Conservation (phyloP, 2,113 vertebrate genomes). For the Xiphophorus maculatus region DNA sequence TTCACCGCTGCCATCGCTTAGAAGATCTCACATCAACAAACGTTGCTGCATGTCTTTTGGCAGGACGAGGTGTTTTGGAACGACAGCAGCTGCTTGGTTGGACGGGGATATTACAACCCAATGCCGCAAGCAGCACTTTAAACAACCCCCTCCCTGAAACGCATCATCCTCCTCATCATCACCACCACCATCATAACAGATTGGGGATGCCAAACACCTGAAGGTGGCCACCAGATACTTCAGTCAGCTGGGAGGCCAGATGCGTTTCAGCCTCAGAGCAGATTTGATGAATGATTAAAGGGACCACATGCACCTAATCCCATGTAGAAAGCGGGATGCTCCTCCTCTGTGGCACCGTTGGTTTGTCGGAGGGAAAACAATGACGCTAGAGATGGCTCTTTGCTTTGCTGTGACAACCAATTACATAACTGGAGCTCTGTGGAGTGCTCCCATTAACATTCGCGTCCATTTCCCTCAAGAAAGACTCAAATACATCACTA, state of each 20-base stretch:
- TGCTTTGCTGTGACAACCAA: conserved; percentile 67
- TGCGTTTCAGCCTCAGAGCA: conserved; percentile 42
- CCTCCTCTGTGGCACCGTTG: conserved; percentile 54
- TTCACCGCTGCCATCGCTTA: neutral
- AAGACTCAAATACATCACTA: conserved; percentile 14
- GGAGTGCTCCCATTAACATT: conserved; percentile 59
- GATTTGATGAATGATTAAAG: conserved; percentile 68
- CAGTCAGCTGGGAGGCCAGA: conserved; percentile 21
- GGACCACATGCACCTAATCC: conserved; percentile 66
- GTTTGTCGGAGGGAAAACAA: conserved; percentile 60
- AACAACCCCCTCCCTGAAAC: conserved; percentile 4
- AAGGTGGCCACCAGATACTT: neutral
- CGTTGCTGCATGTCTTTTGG: neutral
- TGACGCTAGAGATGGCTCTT: conserved; percentile 69
- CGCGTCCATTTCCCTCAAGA: conserved; percentile 51
- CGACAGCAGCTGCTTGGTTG: conserved; percentile 12
- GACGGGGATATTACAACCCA: neutral
- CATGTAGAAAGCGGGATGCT: conserved; percentile 54
- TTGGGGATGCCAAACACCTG: conserved; percentile 4
- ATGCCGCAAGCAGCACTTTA: conserved; percentile 4
- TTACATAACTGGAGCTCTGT: conserved; percentile 74
- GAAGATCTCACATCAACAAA: neutral
- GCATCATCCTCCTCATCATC: rapidly evolving
- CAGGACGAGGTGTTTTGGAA: conserved; percentile 7
- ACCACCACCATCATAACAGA: neutral